Conservation (phyloP, 2,113 vertebrate genomes). For the Solenodon paradoxus region DNA sequence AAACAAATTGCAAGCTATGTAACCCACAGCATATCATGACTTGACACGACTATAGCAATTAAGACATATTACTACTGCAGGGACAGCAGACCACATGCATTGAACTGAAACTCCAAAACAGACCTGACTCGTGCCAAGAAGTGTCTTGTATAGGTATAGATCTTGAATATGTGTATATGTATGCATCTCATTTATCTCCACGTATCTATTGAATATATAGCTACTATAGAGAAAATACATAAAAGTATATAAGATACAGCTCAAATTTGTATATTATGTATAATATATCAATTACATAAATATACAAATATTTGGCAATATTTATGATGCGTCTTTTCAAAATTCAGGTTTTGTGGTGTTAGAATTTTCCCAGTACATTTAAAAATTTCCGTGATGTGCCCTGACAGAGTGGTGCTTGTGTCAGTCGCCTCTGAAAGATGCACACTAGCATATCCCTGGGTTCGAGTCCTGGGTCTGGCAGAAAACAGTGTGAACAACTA, state of each 20-base stretch:
- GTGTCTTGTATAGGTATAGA: neutral
- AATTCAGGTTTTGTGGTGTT: neutral
- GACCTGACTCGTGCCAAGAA: neutral
- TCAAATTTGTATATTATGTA: neutral
- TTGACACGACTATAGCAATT: neutral
- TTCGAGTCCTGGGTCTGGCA: too few species aligned
- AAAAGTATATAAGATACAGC: neutral
- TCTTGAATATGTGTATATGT: neutral
- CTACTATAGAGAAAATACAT: neutral
- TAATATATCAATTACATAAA: neutral
- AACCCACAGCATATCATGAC: neutral
- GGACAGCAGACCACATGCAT: neutral
- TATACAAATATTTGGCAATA: neutral
- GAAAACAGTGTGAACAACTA: too few species aligned
- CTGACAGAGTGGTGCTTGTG: too few species aligned
- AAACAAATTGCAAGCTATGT: neutral
- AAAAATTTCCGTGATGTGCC: neutral
- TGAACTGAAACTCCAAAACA: neutral
- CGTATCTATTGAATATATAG: neutral
- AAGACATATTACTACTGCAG: neutral
- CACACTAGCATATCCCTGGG: too few species aligned
- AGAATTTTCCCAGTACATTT: constrained; percentile 31
- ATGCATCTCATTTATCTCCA: neutral
- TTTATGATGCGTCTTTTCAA: constrained; percentile 21
- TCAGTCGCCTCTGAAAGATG: too few species aligned